phyloP scores from a whole-genome alignment of 2,797 vertebrate species.

The Gymnocypris eckloni region DNA sequence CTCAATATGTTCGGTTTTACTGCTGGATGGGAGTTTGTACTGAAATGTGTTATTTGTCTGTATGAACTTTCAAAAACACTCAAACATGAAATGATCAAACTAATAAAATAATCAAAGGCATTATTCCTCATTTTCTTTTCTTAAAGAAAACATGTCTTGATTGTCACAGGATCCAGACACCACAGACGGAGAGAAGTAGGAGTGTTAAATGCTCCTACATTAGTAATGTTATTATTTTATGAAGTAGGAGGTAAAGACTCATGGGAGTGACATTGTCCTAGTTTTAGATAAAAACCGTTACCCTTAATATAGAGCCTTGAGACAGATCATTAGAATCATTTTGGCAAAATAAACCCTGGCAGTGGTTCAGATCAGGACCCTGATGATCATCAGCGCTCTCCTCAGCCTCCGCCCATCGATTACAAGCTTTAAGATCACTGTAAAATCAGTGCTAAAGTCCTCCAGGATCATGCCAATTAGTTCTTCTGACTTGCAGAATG shows the following conservation, averaged over 20 bases:
- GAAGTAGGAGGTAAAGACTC: neutral
- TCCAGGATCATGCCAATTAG: neutral
- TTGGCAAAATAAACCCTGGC: neutral
- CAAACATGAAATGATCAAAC: neutral
- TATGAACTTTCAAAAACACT: neutral
- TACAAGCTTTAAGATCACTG: neutral
- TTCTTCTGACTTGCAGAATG: neutral
- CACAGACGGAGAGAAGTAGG: neutral
- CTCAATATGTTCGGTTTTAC: neutral
- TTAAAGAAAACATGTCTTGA: neutral
- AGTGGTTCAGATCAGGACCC: neutral
- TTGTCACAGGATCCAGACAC: neutral
- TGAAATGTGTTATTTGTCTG: neutral
- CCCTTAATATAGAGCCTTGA: neutral
- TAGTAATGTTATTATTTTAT: neutral
- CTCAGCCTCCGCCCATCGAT: neutral
- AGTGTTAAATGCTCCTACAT: neutral
- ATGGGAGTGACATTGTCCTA: constrained; percentile 3
- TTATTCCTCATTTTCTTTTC: neutral
- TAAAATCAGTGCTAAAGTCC: neutral
- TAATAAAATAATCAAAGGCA: neutral
- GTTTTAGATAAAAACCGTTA: neutral
- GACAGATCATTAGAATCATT: neutral
- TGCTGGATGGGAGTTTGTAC: neutral
- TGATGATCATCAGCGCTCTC: neutral